A percentile compares a stretch with the other conserved stretches of the same genome.
Evolutionary conservation across 2,888 invertebrate species (phyloP).

Genomic region (Phania funesta): DNA sequence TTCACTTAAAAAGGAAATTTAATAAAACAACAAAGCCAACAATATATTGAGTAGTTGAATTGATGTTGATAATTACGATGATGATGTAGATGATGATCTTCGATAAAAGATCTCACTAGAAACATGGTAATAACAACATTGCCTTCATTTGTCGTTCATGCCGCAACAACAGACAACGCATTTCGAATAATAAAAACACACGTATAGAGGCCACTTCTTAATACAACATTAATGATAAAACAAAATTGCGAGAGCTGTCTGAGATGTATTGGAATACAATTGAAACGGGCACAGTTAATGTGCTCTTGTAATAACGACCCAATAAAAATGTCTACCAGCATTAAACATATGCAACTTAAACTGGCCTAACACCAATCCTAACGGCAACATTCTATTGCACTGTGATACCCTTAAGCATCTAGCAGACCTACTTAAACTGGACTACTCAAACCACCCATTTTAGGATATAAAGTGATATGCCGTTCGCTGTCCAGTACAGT

Average conservation of each 20-base stretch:
- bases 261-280: slow-evolving; percentile 9
- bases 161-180: slow-evolving; percentile 16
- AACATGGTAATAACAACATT: slow-evolving; percentile 57
- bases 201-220: slow-evolving; percentile 45
- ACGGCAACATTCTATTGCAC: too few species aligned
- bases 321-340: too few species aligned
- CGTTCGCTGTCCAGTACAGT: too few species aligned
- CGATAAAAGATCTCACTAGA: slow-evolving; percentile 49
- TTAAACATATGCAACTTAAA: too few species aligned
- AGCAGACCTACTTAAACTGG: too few species aligned
- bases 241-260: slow-evolving; percentile 18
- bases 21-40: slow-evolving; percentile 29
- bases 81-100: slow-evolving; percentile 23
- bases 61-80: slow-evolving; percentile 26
- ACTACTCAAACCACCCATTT: too few species aligned
- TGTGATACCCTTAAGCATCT: too few species aligned
- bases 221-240: background rate
- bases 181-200: slow-evolving; percentile 28
- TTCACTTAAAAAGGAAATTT: slow-evolving; percentile 66
- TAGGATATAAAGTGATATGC: too few species aligned
- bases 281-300: too few species aligned
- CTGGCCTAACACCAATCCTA: too few species aligned
- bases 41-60: background rate
- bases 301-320: background rate
- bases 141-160: slow-evolving; percentile 19